phyloP scores from a whole-genome alignment of 23 tunicate species.

The Corella eumyota region DNA sequence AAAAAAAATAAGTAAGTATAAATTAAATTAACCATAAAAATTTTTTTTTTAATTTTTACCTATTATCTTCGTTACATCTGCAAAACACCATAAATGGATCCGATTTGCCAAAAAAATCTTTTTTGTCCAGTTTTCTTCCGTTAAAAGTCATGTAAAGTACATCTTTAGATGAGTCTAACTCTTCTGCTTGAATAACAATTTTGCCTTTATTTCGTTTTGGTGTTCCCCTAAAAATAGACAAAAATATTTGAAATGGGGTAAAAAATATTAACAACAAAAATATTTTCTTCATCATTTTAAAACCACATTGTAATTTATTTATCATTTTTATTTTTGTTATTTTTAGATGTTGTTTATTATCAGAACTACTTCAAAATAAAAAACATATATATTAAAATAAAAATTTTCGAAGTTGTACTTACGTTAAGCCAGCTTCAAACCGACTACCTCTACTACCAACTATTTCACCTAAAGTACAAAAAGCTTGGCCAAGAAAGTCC shows the following conservation, averaged over 20 bases:
- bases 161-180: slow-evolving; percentile 70
- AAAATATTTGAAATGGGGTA: too few species aligned
- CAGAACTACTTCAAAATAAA: too few species aligned
- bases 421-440: slow-evolving; percentile 29
- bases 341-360: too few species aligned
- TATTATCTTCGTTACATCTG: slow-evolving; percentile 79
- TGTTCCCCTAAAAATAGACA: slow-evolving; percentile 20
- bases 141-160: slow-evolving; percentile 43
- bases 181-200: slow-evolving; percentile 68
- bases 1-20: too few species aligned
- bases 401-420: too few species aligned
- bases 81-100: slow-evolving; percentile 86
- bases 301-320: too few species aligned
- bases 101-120: slow-evolving; percentile 81
- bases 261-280: too few species aligned
- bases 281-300: too few species aligned
- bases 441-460: slow-evolving; percentile 67
- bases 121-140: slow-evolving; percentile 74
- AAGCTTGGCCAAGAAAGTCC: slow-evolving; percentile 76
- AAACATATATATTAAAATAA: too few species aligned
- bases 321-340: too few species aligned
- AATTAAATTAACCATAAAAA: too few species aligned
- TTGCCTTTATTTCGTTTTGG: slow-evolving; percentile 23
- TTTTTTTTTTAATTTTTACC: too few species aligned
- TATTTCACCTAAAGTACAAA: slow-evolving; percentile 78